Evolutionary conservation across 2,797 vertebrate species (phyloP).

Genomic region (Pangasius larnaudii): DNA sequence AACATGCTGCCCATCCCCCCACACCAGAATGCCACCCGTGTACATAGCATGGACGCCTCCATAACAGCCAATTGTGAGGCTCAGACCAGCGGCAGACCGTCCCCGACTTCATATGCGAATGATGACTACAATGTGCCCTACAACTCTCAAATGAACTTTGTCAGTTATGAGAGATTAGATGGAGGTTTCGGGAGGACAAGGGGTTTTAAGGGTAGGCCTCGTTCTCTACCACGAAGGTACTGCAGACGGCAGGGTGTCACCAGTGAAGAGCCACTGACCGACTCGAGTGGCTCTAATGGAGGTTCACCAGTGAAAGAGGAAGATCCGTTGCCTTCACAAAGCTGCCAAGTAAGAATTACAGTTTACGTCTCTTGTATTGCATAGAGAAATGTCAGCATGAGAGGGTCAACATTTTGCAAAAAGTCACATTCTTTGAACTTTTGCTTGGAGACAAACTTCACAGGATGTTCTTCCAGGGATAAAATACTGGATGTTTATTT

Average conservation of each 20-base stretch:
- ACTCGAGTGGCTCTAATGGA: conserved; percentile 66
- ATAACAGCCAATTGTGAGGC: conserved; percentile 54
- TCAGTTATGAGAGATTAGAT: conserved; percentile 70
- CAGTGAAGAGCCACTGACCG: conserved; percentile 68
- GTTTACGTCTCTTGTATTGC: not conserved
- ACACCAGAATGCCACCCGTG: conserved; percentile 62
- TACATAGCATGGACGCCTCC: conserved; percentile 74
- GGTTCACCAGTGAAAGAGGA: conserved; percentile 64
- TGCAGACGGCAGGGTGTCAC: conserved; percentile 79
- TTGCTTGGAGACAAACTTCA: not conserved
- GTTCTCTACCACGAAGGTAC: conserved; percentile 74
- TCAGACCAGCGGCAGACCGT: conserved; percentile 68
- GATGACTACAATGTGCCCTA: conserved; percentile 69
- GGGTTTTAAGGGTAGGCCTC: conserved; percentile 75
- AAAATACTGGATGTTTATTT: conserved; percentile 2
- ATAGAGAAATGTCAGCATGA: not conserved
- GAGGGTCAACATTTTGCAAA: not conserved
- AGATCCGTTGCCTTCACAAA: conserved; percentile 52
- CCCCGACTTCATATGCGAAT: conserved; percentile 61
- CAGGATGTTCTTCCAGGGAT: not conserved
- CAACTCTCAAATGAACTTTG: conserved; percentile 68
- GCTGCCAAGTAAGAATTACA: conserved; percentile 66
- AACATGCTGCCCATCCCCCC: conserved; percentile 60
- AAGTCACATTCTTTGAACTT: not conserved
- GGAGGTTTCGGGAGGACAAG: conserved; percentile 75